Percentiles rank a stretch among this genome's conserved stretches.
Conservation (phyloP, 2,113 vertebrate genomes). For the Oreochromis tanganicae region DNA sequence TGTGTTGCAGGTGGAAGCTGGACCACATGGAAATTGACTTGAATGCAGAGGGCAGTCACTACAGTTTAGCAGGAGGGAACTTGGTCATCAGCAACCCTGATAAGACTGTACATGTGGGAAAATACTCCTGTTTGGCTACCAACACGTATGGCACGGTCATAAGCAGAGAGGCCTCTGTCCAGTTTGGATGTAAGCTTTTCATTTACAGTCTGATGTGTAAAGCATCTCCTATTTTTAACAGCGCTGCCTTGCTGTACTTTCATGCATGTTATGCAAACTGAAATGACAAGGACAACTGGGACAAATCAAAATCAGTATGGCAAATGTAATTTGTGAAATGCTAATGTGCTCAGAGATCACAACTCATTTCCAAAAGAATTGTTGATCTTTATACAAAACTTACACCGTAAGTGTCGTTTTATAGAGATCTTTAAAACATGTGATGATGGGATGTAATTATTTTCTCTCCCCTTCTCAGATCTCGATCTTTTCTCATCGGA, state of each 20-base stretch:
- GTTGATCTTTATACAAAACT: not conserved
- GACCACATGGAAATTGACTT: slow-evolving; percentile 80
- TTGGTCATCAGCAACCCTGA: slow-evolving; percentile 85
- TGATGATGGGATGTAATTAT: not conserved
- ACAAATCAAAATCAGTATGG: slow-evolving; percentile 5
- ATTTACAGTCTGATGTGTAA: not conserved
- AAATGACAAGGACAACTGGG: not conserved
- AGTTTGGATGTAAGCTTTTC: slow-evolving; percentile 88
- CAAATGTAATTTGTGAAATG: not conserved
- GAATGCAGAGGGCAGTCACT: slow-evolving; percentile 69
- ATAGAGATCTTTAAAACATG: not conserved
- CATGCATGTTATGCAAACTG: not conserved
- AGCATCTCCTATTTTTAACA: not conserved
- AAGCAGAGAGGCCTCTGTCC: slow-evolving; percentile 84
- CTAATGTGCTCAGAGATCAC: not conserved
- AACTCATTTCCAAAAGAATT: not conserved
- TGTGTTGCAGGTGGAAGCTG: slow-evolving; percentile 81
- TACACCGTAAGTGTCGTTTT: not conserved
- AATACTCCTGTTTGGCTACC: slow-evolving; percentile 84
- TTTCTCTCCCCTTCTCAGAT: slow-evolving; percentile 67
- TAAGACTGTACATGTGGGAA: slow-evolving; percentile 81
- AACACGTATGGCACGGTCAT: slow-evolving; percentile 85
- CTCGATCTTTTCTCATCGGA: slow-evolving; percentile 92
- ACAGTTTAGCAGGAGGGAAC: slow-evolving; percentile 85
- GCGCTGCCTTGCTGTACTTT: not conserved